Conservation (phyloP, 2,113 vertebrate genomes). For the Plotosus lineatus region DNA sequence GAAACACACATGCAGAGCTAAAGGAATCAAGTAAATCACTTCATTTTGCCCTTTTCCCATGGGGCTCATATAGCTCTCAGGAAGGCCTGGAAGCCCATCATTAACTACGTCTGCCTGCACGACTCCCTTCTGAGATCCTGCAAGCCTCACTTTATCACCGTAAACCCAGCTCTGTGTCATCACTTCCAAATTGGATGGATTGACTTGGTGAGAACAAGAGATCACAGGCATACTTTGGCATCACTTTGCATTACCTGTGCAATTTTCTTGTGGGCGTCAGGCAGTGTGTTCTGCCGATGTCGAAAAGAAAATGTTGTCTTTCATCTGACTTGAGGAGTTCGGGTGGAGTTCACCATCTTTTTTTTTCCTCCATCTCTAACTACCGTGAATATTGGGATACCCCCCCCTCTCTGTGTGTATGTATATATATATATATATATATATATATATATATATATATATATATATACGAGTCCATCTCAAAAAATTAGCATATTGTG, state of each 20-base stretch:
- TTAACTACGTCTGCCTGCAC: constrained; percentile 14
- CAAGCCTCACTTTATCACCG: constrained; percentile 29
- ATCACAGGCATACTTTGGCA: constrained; percentile 38
- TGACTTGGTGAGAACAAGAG: constrained; percentile 4
- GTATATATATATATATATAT: too few species aligned
- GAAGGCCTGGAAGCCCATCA: constrained; percentile 21
- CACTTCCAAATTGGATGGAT: constrained; percentile 35
- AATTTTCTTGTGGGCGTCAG: constrained; percentile 35
- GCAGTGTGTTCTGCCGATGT: not conserved
- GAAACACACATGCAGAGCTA: not conserved
- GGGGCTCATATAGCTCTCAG: not conserved
- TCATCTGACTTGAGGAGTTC: constrained; percentile 46
- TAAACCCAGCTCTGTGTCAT: constrained; percentile 32
- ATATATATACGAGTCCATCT: too few species aligned
- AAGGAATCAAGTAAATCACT: not conserved
- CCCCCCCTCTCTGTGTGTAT: not conserved
- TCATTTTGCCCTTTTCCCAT: not conserved
- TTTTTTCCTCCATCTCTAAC: constrained; percentile 12
- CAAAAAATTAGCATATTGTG: too few species aligned
- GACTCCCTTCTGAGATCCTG: not conserved
- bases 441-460: too few species aligned
- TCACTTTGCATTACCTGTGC: constrained; percentile 42
- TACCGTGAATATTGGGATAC: constrained; percentile 10
- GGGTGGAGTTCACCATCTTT: constrained; percentile 34
- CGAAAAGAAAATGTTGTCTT: constrained; percentile 27